Evolutionary conservation across 2,113 vertebrate genomes (phyloP).

Genomic region (Syrmaticus mikado): DNA sequence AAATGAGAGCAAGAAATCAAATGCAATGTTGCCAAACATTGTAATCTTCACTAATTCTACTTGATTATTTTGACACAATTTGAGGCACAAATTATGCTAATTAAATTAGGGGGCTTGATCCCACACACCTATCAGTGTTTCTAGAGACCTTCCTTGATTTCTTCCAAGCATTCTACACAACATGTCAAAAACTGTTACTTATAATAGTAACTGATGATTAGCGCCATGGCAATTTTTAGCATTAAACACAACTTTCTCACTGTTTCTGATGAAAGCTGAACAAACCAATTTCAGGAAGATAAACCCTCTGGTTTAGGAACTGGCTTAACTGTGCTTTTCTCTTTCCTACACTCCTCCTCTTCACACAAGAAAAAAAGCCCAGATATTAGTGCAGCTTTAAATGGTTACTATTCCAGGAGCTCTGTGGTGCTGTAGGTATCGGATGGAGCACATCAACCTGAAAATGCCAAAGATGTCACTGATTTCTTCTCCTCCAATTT

Average conservation of each 20-base stretch:
- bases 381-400: background rate
- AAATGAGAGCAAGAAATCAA: background rate
- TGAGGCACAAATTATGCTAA: background rate
- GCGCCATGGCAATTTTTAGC: background rate
- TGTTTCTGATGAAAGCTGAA: background rate
- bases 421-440: background rate
- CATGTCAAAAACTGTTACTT: rapidly evolving
- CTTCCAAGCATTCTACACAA: background rate
- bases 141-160: background rate
- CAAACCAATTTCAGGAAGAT: background rate
- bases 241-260: background rate
- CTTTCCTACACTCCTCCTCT: background rate
- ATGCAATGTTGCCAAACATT: background rate
- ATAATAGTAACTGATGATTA: background rate
- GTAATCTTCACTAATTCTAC: background rate
- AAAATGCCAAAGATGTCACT: background rate
- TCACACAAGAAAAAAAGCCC: background rate
- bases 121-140: rapidly evolving
- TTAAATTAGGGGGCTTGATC: background rate
- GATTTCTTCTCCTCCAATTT: rapidly evolving
- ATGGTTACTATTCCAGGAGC: background rate
- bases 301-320: background rate
- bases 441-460: background rate
- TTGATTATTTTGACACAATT: background rate
- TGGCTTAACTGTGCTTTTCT: background rate